Evolutionary conservation across 1,140 invertebrate genomes (phyloP).

Genomic region (Drosophila punjabiensis): DNA sequence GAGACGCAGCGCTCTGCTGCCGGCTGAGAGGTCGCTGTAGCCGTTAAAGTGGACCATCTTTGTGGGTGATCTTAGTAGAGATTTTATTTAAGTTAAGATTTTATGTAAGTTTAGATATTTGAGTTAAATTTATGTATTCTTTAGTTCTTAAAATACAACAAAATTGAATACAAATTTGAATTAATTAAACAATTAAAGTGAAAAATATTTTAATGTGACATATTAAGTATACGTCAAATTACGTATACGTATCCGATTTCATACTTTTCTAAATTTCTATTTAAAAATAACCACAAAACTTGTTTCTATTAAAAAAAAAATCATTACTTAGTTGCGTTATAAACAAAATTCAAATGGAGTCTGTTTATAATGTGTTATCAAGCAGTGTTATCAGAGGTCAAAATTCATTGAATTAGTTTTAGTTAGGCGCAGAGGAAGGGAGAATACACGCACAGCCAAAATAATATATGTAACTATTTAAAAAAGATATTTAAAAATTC

Average conservation of each 20-base stretch:
- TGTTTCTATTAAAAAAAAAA: background rate
- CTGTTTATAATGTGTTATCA: background rate
- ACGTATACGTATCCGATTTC: background rate
- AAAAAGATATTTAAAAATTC: background rate
- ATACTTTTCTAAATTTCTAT: background rate
- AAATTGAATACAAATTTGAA: background rate
- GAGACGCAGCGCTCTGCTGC: conserved; percentile 4
- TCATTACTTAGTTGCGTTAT: background rate
- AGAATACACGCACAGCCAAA: background rate
- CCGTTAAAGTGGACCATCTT: conserved; percentile 10
- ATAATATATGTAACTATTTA: background rate
- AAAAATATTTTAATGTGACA: background rate
- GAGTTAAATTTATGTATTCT: background rate
- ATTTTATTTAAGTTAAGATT: too few relatives aligned
- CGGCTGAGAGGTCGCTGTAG: conserved; percentile 4
- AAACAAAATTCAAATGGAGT: too few relatives aligned
- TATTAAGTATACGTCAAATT: background rate
- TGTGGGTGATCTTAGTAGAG: background rate
- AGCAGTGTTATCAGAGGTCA: background rate
- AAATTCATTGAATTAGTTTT: background rate
- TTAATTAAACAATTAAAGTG: background rate
- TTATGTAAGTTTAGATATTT: too few relatives aligned
- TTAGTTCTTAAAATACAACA: background rate
- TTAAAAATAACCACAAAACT: background rate
- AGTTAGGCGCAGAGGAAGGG: too few relatives aligned